Base-by-base conservation (phyloP, 1,140 invertebrate species). In the Nautilus pompilius region DNA sequence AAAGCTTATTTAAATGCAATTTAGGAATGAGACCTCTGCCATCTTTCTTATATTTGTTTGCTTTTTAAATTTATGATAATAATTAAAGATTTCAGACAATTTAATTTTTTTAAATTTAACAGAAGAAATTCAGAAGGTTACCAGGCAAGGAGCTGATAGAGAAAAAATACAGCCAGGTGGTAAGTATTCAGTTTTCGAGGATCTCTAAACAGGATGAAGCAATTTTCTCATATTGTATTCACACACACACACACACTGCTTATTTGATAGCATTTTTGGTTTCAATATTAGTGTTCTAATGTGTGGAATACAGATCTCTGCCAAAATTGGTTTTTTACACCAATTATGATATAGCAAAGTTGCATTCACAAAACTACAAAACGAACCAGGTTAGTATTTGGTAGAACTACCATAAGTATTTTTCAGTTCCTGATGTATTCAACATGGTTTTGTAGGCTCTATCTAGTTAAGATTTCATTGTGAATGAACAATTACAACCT, bases 131-230 rank as follows among this genome's bases (percentile, higher is more conserved):
- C 88, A 89, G 76, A 70, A 68, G 60, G 51, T 68, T 30, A 79
- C 66, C 32, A 83, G 88, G 65, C 82, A 79, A 71, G 84, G 85
- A 70, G 85, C 89, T 57, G 84, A 80, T 28, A 87, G 88, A 78
- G 87, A 88, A 80, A 84, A 88, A 51, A 85, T 89, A 67, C 89
- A 90, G 79, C 89, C 88, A 63, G 89, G 88, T 71, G 88, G 87
- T 88, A 84, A 84, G 84, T 83, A 54, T 36, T 54, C 24, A 29
- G 45, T 64, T 3, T 60, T 51, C 13, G 4, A 24, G 5, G 13
- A 60, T 48, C 20, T 17, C 30, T 5, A 46, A 30, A 34, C 6
- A 8, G n/a, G 2, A 53, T 61, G 24, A 61, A 53, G 22, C 30
- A 51, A 58, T 54, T 5, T 28, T 2, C 22, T 3, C 4, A 28